These are phyloP conservation scores for Numida meleagris DNA, from an alignment of 2,113 vertebrate genomes.

Conservation along the genomic window DNA sequence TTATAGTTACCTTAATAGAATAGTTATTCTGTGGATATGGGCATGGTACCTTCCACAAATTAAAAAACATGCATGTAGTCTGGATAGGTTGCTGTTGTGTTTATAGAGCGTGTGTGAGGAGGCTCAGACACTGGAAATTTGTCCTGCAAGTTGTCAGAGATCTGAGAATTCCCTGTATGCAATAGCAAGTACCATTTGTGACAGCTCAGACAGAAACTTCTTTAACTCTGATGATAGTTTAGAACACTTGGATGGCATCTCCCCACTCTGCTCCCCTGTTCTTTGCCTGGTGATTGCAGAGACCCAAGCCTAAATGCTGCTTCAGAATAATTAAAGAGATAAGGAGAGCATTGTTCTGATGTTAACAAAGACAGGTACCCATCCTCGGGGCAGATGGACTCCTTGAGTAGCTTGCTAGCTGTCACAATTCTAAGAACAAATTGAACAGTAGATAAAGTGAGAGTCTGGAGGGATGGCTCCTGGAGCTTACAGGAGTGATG, in stretches of 20 bases:
- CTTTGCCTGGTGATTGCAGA: not conserved
- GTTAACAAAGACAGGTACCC: not conserved
- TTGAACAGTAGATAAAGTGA: not conserved
- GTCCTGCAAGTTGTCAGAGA: not conserved
- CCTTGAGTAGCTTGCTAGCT: not conserved
- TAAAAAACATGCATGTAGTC: fast-evolving
- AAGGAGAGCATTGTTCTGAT: not conserved
- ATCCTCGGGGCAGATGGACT: not conserved
- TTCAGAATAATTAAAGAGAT: not conserved
- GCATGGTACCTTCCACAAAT: not conserved
- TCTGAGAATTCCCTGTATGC: not conserved
- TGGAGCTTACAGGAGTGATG: not conserved
- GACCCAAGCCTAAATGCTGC: not conserved
- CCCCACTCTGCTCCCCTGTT: not conserved
- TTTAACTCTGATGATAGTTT: not conserved
- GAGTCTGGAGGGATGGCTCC: not conserved
- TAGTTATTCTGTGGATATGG: not conserved
- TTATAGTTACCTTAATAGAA: no score
- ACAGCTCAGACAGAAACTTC: not conserved
- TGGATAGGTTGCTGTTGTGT: not conserved
- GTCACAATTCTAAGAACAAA: not conserved
- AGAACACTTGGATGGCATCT: not conserved
- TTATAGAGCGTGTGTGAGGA: fast-evolving
- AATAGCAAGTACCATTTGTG: not conserved
- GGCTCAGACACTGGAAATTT: not conserved